Evolutionary conservation across 1,140 invertebrate species (phyloP), one percentile per base, ranked within the genome.

Genomic region (Homalodisca vitripennis): DNA sequence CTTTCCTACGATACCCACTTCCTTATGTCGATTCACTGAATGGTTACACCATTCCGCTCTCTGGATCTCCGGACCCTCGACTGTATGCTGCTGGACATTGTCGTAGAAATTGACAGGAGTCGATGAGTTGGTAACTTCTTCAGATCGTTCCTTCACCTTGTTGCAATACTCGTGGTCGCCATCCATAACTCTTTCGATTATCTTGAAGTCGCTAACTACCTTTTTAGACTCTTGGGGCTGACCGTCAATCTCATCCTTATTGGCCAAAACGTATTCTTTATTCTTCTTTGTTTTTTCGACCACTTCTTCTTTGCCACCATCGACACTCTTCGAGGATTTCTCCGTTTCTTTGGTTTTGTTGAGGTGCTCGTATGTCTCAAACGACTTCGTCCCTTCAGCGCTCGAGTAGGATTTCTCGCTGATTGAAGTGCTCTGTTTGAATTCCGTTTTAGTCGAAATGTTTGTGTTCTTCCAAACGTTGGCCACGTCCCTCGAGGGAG

Each of bases 311-410:
- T 66, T 66, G 10, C 63, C 63, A 26, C 17, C 55, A 12, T 12
- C 27, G 14, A 27, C 41, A 3, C 12, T 66, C 20, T 41, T 46
- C 6, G 41, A 47, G 3, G 41, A 24, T 34, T 41, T 66, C 26
- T 66, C 63, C 1, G 41, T 27, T 20, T 66, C 32, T 66, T 47
- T 66, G 22, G 32, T 66, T 66, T 66, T 46, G 34, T 66, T 66
- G 17, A 66, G 2, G 22, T 66, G 32, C 47, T 66, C 63, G 47
- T 30, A n/a, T 27, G 17, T 66, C 47, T 66, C 63, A 26, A 46
- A 47, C 17, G 31, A 27, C 27, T 66, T 66, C 2, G 63, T 13
- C 10, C 34, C 34, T 26, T 46, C 41, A 13, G 1, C 26, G 24
- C 32, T 46, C 63, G 63, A 66, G 32, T 66, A 66, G 1, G 63